A percentile compares a stretch with the other conserved stretches of the same genome.
Evolutionary conservation across 2,888 invertebrate genomes (phyloP).

Genomic region (Dasypolia templi): DNA sequence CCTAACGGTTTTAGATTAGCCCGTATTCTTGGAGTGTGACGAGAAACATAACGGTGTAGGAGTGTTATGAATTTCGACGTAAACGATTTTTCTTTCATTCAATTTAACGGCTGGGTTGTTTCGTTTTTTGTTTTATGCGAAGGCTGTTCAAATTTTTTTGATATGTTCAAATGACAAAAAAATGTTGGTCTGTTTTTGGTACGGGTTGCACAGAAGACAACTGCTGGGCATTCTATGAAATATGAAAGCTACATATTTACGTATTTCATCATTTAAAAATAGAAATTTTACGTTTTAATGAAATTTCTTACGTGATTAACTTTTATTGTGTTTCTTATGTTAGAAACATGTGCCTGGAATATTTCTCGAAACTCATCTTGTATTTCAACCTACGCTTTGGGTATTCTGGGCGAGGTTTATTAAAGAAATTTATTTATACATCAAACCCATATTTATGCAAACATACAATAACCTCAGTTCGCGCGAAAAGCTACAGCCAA

Average conservation of each 20-base stretch:
- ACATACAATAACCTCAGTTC: constrained; percentile 36
- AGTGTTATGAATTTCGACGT: constrained; percentile 64
- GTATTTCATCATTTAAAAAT: too few relatives aligned
- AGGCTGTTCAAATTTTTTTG: constrained; percentile 31
- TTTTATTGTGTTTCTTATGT: too few relatives aligned
- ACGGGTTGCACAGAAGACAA: not conserved
- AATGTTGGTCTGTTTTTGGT: too few relatives aligned
- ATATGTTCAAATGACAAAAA: constrained; percentile 31
- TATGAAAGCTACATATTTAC: not conserved
- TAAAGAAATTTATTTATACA: constrained; percentile 2
- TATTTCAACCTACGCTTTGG: not conserved
- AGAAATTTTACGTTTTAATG: not conserved
- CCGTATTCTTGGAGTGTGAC: constrained; percentile 72
- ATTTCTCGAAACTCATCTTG: not conserved
- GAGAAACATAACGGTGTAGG: constrained; percentile 67
- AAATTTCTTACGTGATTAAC: not conserved
- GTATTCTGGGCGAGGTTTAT: not conserved
- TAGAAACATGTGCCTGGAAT: not conserved
- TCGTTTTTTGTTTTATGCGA: constrained; percentile 51
- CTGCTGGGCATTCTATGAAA: not conserved
- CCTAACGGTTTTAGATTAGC: constrained; percentile 74
- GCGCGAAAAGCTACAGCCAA: constrained; percentile 51
- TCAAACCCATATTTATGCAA: constrained; percentile 13
- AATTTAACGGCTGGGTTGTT: constrained; percentile 60
- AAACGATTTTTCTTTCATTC: constrained; percentile 62